Evolutionary conservation across 2,113 vertebrate species (phyloP).

Genomic region (Chrysemys picta): DNA sequence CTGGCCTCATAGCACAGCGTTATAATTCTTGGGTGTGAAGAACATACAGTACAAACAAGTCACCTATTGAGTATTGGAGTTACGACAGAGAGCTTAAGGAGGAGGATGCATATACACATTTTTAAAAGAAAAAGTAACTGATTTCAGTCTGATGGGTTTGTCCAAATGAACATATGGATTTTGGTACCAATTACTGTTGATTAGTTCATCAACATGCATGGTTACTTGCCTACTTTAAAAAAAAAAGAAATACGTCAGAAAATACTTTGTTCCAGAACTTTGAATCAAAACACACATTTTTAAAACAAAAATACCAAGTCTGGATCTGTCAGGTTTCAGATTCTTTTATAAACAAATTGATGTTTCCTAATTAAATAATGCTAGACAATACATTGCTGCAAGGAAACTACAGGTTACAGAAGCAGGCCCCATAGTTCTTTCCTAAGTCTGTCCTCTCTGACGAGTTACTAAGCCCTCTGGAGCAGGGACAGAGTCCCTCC

Average conservation of each 20-base stretch:
- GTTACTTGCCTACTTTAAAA: neutral
- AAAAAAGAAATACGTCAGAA: neutral
- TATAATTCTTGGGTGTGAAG: neutral
- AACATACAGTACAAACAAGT: neutral
- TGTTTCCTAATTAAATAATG: neutral
- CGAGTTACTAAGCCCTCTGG: neutral
- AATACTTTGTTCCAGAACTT: neutral
- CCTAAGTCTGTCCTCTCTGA: neutral
- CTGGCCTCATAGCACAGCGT: neutral
- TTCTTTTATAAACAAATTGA: neutral
- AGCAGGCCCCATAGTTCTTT: rapidly evolving
- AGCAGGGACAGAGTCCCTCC: neutral
- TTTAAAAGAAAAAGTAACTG: neutral
- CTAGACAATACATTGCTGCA: neutral
- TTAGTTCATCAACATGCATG: neutral
- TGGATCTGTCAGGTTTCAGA: neutral
- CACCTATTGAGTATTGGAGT: neutral
- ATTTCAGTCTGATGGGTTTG: neutral
- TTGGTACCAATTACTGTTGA: neutral
- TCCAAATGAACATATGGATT: neutral
- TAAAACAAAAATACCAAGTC: neutral
- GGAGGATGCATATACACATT: neutral
- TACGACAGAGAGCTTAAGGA: neutral
- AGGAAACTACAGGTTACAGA: neutral
- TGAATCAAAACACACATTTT: neutral